Percentiles rank a stretch among this genome's conserved stretches.
Evolutionary conservation across 2,113 vertebrate species (phyloP).

Genomic region (Nettapus auritus): DNA sequence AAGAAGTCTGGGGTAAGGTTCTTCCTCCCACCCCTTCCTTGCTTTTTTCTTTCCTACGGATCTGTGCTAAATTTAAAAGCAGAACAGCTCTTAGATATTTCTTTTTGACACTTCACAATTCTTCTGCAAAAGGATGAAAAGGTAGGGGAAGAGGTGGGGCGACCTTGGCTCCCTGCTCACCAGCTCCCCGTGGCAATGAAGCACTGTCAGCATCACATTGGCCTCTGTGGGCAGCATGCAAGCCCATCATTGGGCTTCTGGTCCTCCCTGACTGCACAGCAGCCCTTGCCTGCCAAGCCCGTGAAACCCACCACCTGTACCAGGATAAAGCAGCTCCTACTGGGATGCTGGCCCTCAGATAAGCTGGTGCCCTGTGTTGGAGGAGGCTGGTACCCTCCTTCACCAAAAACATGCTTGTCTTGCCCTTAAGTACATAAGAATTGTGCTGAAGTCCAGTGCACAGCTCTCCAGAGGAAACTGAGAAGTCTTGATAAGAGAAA

Average conservation of each 20-base stretch:
- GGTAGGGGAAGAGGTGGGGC: too few species aligned
- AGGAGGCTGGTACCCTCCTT: background rate
- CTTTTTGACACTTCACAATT: background rate
- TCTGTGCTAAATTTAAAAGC: background rate
- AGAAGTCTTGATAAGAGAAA: constrained; percentile 35
- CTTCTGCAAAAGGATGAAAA: background rate
- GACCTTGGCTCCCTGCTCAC: background rate
- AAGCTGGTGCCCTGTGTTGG: background rate
- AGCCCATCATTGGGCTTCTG: background rate
- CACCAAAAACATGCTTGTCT: background rate
- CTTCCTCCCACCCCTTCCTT: background rate
- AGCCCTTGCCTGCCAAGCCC: background rate
- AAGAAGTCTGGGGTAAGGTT: background rate
- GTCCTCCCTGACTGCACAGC: background rate
- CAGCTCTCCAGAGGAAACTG: background rate
- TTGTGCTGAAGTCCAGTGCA: background rate
- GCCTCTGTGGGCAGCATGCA: fast-evolving
- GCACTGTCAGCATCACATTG: fast-evolving
- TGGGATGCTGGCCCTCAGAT: background rate
- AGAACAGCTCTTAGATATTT: background rate
- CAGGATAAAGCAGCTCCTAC: background rate
- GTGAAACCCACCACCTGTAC: fast-evolving
- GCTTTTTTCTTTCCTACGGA: background rate
- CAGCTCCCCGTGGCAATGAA: fast-evolving
- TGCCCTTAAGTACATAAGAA: background rate